A percentile compares a stretch with the other conserved stretches of the same genome.
Evolutionary conservation across 2,113 vertebrate genomes (phyloP).

Genomic region (Oenanthe oenanthe): DNA sequence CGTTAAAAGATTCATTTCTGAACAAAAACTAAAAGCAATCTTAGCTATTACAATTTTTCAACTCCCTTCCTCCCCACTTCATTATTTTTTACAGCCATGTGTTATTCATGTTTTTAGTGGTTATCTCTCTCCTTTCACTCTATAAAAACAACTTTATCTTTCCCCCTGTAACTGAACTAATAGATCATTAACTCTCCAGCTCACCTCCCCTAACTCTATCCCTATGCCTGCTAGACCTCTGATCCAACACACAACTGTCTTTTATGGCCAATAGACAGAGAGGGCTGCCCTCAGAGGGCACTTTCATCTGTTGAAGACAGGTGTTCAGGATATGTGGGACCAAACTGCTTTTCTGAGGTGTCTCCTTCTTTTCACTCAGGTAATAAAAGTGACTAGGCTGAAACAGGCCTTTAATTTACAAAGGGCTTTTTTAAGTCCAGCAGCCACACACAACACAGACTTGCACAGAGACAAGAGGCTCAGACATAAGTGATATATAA

Average conservation of each 20-base stretch:
- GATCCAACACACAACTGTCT: background rate
- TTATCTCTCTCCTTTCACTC: background rate
- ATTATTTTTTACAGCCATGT: constrained; percentile 13
- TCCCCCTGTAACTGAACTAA: background rate
- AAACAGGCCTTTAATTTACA: background rate
- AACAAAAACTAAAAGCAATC: background rate
- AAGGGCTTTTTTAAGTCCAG: background rate
- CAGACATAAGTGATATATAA: background rate
- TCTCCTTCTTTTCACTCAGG: background rate
- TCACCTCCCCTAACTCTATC: background rate
- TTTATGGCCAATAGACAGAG: background rate
- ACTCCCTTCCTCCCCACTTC: background rate
- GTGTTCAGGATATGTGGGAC: background rate
- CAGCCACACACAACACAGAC: background rate
- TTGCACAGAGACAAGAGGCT: background rate
- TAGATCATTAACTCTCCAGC: background rate
- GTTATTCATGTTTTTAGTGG: background rate
- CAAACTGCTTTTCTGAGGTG: background rate
- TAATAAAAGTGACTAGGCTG: background rate
- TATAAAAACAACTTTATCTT: background rate
- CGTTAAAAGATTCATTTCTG: background rate
- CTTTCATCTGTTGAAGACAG: background rate
- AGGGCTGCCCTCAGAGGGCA: background rate
- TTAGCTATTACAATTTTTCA: background rate
- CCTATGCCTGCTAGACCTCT: background rate